Evolutionary conservation across 2,888 invertebrate genomes (phyloP), one percentile per base, ranked within the genome.

Genomic region (Ochropleura leucogaster): DNA sequence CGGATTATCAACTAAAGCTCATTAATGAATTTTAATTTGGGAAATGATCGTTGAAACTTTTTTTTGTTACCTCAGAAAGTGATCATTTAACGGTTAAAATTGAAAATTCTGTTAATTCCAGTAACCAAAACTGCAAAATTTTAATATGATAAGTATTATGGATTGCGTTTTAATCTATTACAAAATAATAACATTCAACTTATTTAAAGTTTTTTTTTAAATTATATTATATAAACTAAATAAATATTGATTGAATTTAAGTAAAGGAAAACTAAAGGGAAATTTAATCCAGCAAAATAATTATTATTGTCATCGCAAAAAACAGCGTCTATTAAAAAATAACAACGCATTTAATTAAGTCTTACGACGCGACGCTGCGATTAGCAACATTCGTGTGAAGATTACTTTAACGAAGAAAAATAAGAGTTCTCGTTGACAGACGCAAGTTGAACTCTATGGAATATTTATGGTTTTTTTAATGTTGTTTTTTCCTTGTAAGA

Each of bases 401-500:
- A 65, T 47, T 16, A 20, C 62, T 66, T 67, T 65, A 59, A 67
- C 55, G 4, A 69, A 42, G 42, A 64, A 72, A 55, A 73, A 55
- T 68, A 74, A 77, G 46, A 74, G 68, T 44, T 55, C 63, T 63
- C 62, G 75, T 79, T 79, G 87, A 86, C 71, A 85, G 83, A 83
- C 62, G 76, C 51, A 30, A 64, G 30, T 72, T 55, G 30, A 53
- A 72, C 46, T 59, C 44, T 65, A 53, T 78, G 62, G 51, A 47
- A 63, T 68, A 74, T 68, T 76, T 79, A 76, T 79, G 55, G 46
- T 3, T 18, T 10, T 77, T 69, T 87, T 78, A 70, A 42, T 60
- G n/a, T 14, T 65, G 64, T 75, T 79, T 79, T 68, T 72, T 74
- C 68, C 75, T 59, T 72, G 62, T 75, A 67, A 82, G 82, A 74